These are phyloP conservation scores for Carlito syrichta DNA, from an alignment of 2,113 vertebrate genomes.

Conservation along the genomic window DNA sequence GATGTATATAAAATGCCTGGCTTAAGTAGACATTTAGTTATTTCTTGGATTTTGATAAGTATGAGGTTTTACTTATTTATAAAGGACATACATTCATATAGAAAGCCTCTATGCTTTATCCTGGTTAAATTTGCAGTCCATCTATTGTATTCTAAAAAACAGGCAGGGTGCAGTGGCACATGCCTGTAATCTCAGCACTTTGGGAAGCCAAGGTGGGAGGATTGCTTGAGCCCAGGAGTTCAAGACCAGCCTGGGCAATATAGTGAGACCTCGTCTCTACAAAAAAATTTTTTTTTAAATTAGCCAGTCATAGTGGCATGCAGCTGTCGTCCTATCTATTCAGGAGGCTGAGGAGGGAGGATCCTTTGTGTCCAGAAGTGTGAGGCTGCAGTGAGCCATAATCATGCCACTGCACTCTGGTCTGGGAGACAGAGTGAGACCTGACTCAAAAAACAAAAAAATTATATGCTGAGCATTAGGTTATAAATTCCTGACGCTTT, in stretches of 20 bases:
- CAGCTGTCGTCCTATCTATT: background rate
- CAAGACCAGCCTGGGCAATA: too few relatives aligned
- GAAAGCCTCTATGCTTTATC: background rate
- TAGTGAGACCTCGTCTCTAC: too few relatives aligned
- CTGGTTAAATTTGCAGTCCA: background rate
- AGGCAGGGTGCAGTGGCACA: too few relatives aligned
- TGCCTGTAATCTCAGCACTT: too few relatives aligned
- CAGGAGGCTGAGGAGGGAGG: background rate
- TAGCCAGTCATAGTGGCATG: background rate
- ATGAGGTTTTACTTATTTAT: background rate
- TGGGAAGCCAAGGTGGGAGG: too few relatives aligned
- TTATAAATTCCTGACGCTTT: background rate
- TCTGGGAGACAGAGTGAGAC: background rate
- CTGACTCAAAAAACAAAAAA: too few relatives aligned
- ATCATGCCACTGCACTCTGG: background rate
- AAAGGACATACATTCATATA: accelerated
- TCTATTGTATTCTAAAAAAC: background rate
- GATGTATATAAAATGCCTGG: background rate
- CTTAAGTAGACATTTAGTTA: background rate
- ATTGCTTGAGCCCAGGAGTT: too few relatives aligned
- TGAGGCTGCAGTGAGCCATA: background rate
- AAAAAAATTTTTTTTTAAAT: background rate
- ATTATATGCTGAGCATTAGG: background rate
- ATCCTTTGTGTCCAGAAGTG: background rate
- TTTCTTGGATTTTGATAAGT: background rate